These are phyloP conservation scores for Adrianichthys oophorus DNA, from an alignment of 2,797 vertebrate genomes.

Conservation along the genomic window DNA sequence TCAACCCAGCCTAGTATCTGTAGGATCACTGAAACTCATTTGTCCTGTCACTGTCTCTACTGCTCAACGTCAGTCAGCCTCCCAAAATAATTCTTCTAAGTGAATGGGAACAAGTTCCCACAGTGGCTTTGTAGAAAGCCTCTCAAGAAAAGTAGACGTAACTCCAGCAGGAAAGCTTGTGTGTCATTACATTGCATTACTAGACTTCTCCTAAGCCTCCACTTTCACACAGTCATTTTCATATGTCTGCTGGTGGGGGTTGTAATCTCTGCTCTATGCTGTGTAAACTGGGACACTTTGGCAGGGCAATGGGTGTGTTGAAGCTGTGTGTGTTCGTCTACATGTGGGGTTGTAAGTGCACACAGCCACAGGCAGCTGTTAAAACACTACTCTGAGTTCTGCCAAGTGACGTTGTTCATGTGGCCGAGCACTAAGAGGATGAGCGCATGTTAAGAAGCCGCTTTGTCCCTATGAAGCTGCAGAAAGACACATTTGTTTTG, in stretches of 20 bases:
- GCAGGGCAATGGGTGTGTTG: slow-evolving; percentile 16
- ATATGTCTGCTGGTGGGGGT: slow-evolving; percentile 6
- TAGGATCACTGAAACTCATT: no score
- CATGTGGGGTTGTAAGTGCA: slow-evolving; percentile 36
- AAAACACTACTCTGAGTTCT: slow-evolving; percentile 50
- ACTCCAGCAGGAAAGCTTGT: no score
- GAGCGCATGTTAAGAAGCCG: slow-evolving; percentile 10
- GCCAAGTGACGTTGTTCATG: slow-evolving; percentile 29
- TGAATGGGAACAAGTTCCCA: no score
- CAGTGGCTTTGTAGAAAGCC: no score
- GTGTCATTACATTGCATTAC: no score
- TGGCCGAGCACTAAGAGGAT: slow-evolving; percentile 29
- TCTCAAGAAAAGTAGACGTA: no score
- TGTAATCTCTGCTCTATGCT: slow-evolving; percentile 32
- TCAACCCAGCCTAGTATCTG: no score
- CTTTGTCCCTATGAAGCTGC: neutral
- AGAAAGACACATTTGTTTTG: neutral
- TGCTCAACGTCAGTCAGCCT: no score
- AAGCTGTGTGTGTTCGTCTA: slow-evolving; percentile 14
- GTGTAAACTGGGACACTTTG: slow-evolving; percentile 40
- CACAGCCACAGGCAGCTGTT: slow-evolving; percentile 57
- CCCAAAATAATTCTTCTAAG: no score
- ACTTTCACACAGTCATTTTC: no score
- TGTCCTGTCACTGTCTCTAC: no score
- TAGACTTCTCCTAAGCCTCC: no score